Percentiles rank a stretch among this genome's conserved stretches.
Evolutionary conservation across 2,113 vertebrate genomes (phyloP).

Genomic region (Pipa parva): DNA sequence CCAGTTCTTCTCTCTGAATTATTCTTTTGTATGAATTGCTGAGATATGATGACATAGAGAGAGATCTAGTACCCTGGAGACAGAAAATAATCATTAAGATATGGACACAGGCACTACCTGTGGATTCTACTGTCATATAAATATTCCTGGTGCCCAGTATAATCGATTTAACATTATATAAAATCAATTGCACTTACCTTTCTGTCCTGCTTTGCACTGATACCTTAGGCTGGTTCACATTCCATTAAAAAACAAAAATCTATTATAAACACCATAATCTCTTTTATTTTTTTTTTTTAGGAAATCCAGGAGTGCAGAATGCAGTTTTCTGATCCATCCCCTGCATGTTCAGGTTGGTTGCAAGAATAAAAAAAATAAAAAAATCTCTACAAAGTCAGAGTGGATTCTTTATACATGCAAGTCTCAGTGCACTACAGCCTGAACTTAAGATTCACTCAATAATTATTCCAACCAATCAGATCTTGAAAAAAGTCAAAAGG

Average conservation of each 20-base stretch:
- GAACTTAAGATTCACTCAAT: conserved; percentile 52
- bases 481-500: conserved; percentile 31
- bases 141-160: too few species aligned
- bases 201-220: not conserved
- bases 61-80: too few species aligned
- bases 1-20: too few species aligned
- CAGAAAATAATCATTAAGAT: too few species aligned
- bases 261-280: not conserved
- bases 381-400: conserved; percentile 14
- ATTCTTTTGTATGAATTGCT: too few species aligned
- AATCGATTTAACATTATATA: too few species aligned
- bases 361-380: conserved; percentile 15
- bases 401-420: conserved; percentile 28
- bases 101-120: too few species aligned
- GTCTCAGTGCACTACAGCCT: conserved; percentile 36
- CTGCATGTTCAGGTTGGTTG: conserved; percentile 73
- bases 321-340: conserved; percentile 59
- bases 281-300: conserved; percentile 51
- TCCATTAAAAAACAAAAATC: not conserved
- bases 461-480: conserved; percentile 53
- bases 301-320: conserved; percentile 59
- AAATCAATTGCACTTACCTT: conserved; percentile 58
- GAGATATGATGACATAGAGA: too few species aligned
- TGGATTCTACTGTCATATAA: too few species aligned
- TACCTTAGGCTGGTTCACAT: conserved; percentile 9